Evolutionary conservation across 2,797 vertebrate genomes (phyloP).

Genomic region (Leucoraja ocellata): DNA sequence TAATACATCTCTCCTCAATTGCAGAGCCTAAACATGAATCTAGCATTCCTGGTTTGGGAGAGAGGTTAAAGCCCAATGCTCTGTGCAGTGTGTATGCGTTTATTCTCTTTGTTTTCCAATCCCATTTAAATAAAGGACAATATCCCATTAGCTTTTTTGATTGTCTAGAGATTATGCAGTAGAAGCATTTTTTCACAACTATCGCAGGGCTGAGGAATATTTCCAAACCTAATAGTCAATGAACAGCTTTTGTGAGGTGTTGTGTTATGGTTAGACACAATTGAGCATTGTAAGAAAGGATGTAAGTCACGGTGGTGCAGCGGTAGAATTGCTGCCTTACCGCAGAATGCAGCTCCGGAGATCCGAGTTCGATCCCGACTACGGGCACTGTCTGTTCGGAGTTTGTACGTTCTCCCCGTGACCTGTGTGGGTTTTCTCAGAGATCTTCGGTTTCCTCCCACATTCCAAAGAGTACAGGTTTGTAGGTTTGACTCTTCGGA

Average conservation of each 20-base stretch:
- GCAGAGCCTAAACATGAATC: background rate
- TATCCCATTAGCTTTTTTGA: slow-evolving; percentile 7
- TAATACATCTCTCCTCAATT: background rate
- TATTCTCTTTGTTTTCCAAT: background rate
- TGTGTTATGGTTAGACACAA: background rate
- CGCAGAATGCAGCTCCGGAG: too few species aligned
- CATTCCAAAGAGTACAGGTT: too few species aligned
- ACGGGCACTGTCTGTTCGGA: too few species aligned
- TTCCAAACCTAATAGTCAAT: background rate
- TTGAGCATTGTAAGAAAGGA: background rate
- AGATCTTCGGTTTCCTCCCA: too few species aligned
- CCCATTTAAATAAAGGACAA: background rate
- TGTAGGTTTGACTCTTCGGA: too few species aligned
- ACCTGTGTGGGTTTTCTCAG: too few species aligned
- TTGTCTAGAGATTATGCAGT: background rate
- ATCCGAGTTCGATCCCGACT: too few species aligned
- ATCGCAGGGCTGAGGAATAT: background rate
- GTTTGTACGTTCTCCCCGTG: too few species aligned
- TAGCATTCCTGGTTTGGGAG: background rate
- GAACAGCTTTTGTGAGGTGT: background rate
- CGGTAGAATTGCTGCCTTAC: too few species aligned
- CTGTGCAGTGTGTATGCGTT: background rate
- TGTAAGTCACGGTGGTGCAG: too few species aligned
- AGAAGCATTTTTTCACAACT: background rate
- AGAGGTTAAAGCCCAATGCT: background rate